A percentile compares a stretch with the other conserved stretches of the same genome.
Conservation (phyloP, 2,113 vertebrate species). For the Cairina moschata region DNA sequence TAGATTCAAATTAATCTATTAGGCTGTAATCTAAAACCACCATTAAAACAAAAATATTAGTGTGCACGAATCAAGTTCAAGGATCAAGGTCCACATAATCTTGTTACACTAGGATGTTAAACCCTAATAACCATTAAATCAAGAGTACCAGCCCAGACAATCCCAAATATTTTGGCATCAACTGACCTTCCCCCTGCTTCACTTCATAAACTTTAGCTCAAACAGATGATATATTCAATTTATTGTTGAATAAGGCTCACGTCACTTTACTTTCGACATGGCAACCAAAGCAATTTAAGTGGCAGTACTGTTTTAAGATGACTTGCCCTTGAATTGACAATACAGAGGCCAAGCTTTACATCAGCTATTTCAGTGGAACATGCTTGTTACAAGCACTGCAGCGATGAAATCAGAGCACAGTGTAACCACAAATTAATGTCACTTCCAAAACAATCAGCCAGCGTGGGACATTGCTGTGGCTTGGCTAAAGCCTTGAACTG, state of each 20-base stretch:
- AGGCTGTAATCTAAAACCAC: neutral
- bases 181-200: neutral
- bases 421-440: neutral
- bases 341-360: neutral
- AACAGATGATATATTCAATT: neutral
- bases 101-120: fast-evolving
- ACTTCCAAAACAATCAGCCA: neutral
- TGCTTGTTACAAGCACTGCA: neutral
- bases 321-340: neutral
- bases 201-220: neutral
- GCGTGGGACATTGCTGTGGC: neutral
- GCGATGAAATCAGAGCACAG: neutral
- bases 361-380: neutral
- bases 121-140: neutral
- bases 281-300: neutral
- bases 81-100: neutral
- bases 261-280: neutral
- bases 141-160: neutral
- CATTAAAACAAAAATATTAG: neutral
- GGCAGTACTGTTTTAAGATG: neutral
- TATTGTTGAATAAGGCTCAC: neutral
- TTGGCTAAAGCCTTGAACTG: too few species aligned
- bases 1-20: neutral
- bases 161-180: neutral
- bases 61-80: neutral